Base-by-base conservation (phyloP, 2,797 vertebrate species). In the Denticeps clupeoides region DNA sequence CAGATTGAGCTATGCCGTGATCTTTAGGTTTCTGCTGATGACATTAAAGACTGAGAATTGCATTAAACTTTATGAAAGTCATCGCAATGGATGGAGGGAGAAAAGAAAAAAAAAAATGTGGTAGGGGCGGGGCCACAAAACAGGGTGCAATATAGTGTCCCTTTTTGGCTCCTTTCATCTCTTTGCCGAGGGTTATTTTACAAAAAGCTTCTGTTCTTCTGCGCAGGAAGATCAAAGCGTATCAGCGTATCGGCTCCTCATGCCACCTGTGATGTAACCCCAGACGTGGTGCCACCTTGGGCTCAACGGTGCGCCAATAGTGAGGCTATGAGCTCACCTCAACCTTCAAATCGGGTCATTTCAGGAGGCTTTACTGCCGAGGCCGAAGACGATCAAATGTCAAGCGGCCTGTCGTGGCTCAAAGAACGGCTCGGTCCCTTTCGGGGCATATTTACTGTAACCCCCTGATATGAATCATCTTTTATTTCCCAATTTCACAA, bases 271-370 rank as follows among this genome's bases (percentile, higher is more conserved):
- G 45, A 33, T 7, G 3, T 51, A 49, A 56, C 49, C 58, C 53
- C 35, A 60, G 55, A 54, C 52, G 50, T 22, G 16, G n/a, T 10
- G 35, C 26, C 44, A 24, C 38, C 29, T 25, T 47, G n/a, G n/a
- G n/a, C n/a, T n/a, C n/a, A n/a, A n/a, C n/a, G n/a, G n/a, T n/a
- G n/a, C n/a, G n/a, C n/a, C n/a, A n/a, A n/a, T n/a, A n/a, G n/a
- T n/a, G n/a, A n/a, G n/a, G n/a, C 53, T 49, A 51, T 47, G 50
- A 41, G 55, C 52, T 55, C 42, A 58, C 44, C 47, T 54, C 62
- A 45, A 23, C 53, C n/a, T 51, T 32, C 59, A 61, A 65, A 65
- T 65, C 41, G 59, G 58, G 60, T 61, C 45, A 59, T 68, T 65
- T 63, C 43, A 48, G 54, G 58, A 59, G 23, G 11, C 48, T 48